Evolutionary conservation across 2,113 vertebrate species (phyloP).

Genomic region (Melanostigma gelatinosum): DNA sequence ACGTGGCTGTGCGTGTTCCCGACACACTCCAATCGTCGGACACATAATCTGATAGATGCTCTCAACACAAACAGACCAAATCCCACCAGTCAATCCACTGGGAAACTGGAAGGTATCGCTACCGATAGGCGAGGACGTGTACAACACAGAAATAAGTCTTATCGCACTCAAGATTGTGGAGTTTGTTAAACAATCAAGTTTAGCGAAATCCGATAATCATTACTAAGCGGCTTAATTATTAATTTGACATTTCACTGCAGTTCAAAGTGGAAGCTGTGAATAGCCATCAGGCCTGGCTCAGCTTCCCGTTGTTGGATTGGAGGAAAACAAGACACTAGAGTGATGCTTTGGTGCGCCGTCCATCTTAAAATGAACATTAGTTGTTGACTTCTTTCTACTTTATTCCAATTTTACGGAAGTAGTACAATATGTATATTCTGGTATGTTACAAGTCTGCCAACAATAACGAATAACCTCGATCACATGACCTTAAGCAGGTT

Average conservation of each 20-base stretch:
- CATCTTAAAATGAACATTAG: no score
- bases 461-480: not conserved
- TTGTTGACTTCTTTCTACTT: not conserved
- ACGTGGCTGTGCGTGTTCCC: slow-evolving; percentile 45
- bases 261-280: not conserved
- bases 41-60: slow-evolving; percentile 38
- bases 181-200: slow-evolving; percentile 17
- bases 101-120: not conserved
- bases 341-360: not conserved
- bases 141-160: not conserved
- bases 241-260: not conserved
- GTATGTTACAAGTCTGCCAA: not conserved
- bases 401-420: not conserved
- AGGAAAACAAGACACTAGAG: not conserved
- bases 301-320: not conserved
- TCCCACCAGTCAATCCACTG: slow-evolving; percentile 3
- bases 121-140: not conserved
- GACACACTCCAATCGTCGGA: slow-evolving; percentile 35
- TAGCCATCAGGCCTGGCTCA: not conserved
- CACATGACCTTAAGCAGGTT: not conserved
- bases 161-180: not conserved
- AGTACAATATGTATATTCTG: not conserved
- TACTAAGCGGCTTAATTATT: slow-evolving; percentile 8
- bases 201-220: slow-evolving; percentile 2
- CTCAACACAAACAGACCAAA: slow-evolving; percentile 16